Conservation (phyloP, 2,113 vertebrate species). For the Peucedramus taeniatus region DNA sequence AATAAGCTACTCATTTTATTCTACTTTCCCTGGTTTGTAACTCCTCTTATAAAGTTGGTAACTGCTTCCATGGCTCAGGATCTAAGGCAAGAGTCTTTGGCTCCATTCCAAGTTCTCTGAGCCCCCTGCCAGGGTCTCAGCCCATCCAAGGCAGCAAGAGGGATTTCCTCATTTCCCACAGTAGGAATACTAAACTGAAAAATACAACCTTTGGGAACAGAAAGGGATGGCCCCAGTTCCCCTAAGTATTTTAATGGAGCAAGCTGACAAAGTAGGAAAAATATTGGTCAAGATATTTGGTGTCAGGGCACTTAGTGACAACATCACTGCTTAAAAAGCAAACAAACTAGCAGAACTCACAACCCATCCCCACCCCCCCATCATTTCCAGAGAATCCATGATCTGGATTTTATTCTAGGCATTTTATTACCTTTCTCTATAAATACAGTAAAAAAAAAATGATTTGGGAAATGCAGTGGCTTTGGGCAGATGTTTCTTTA, state of each 20-base stretch:
- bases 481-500: not conserved
- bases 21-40: too few relatives aligned
- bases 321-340: not conserved
- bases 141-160: too few relatives aligned
- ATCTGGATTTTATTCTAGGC: not conserved
- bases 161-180: too few relatives aligned
- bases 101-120: too few relatives aligned
- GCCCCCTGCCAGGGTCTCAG: too few relatives aligned
- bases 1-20: too few relatives aligned
- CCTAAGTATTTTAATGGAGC: not conserved
- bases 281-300: not conserved
- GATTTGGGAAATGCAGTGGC: not conserved
- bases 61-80: too few relatives aligned
- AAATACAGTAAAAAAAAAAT: not conserved
- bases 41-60: too few relatives aligned
- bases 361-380: rapidly evolving
- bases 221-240: not conserved
- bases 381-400: not conserved
- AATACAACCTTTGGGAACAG: not conserved
- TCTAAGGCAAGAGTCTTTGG: too few relatives aligned
- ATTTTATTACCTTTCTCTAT: not conserved
- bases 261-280: not conserved
- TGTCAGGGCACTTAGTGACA: not conserved
- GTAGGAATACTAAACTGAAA: not conserved
- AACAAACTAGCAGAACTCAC: not conserved